Conservation (phyloP, 1,140 invertebrate genomes). For the Pseudomyrmex gracilis region DNA sequence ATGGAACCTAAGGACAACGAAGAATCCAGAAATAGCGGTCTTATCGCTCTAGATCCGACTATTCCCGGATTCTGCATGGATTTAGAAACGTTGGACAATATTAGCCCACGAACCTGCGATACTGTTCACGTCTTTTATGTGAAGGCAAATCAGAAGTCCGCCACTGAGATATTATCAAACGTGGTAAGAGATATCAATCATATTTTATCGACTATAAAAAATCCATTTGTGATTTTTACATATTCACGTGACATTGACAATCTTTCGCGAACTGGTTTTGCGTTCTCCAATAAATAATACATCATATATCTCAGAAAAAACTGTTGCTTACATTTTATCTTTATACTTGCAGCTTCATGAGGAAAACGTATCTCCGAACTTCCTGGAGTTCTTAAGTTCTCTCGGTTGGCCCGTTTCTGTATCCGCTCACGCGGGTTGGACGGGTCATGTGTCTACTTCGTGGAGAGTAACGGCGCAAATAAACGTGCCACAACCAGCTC, state of each 20-base stretch:
- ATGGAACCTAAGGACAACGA: constrained; percentile 89
- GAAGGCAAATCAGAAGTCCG: constrained; percentile 91
- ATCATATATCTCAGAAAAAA: background rate
- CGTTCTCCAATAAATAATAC: background rate
- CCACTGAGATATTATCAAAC: constrained; percentile 94
- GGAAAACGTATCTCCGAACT: constrained; percentile 89
- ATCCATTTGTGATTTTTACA: too few relatives aligned
- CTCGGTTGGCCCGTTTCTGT: constrained; percentile 95
- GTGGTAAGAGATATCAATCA: constrained; percentile 85
- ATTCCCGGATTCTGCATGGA: constrained; percentile 90
- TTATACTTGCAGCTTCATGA: constrained; percentile 79
- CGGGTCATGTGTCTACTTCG: constrained; percentile 93
- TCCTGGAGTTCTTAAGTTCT: constrained; percentile 92
- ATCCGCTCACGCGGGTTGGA: constrained; percentile 94
- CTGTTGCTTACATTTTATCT: background rate
- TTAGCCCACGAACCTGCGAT: constrained; percentile 94
- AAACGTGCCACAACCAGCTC: constrained; percentile 75
- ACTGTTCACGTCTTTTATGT: constrained; percentile 98
- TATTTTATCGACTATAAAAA: constrained; percentile 46
- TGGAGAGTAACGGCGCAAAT: constrained; percentile 87
- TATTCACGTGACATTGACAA: too few relatives aligned
- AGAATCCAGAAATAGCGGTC: constrained; percentile 85
- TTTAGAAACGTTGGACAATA: constrained; percentile 91
- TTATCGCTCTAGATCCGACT: constrained; percentile 92
- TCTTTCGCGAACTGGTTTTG: too few relatives aligned